Percentiles rank a stretch among this genome's conserved stretches.
Conservation (phyloP, 2,888 invertebrate species). For the Minunthozetes semirufus region DNA sequence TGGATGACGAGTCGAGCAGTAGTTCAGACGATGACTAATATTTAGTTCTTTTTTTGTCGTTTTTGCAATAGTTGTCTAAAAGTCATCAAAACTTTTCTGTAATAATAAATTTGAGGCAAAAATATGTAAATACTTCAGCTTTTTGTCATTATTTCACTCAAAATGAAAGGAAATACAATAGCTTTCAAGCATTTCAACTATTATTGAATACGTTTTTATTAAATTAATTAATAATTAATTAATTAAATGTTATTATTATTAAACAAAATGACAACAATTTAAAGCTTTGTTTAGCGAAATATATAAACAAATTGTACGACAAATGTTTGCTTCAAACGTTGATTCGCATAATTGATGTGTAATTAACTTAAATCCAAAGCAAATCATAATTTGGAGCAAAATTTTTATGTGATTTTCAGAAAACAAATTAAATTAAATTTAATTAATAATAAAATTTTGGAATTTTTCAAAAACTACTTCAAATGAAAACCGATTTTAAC, state of each 20-base stretch:
- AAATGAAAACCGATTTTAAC: too few relatives aligned
- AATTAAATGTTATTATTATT: not conserved
- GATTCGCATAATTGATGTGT: not conserved
- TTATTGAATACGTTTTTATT: not conserved
- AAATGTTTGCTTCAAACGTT: not conserved
- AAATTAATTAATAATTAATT: not conserved
- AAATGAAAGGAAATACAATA: too few relatives aligned
- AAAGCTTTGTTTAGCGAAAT: not conserved
- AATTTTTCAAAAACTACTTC: too few relatives aligned
- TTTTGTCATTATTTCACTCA: too few relatives aligned
- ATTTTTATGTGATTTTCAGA: not conserved
- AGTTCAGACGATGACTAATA: slow-evolving; percentile 18
- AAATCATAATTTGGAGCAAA: not conserved
- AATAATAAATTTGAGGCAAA: too few relatives aligned
- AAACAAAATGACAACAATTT: not conserved
- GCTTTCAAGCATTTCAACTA: too few relatives aligned
- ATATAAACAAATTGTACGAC: not conserved
- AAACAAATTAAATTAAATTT: not conserved
- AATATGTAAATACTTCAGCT: not conserved
- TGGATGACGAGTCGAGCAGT: slow-evolving; percentile 16
- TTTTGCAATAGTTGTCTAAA: slow-evolving; percentile 17
- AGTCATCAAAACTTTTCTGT: slow-evolving; percentile 4
- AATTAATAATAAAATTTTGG: not conserved
- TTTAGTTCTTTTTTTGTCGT: not conserved
- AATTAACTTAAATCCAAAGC: not conserved